Evolutionary conservation across 2,888 invertebrate genomes (phyloP).

Genomic region (Philopedon plagiatum): DNA sequence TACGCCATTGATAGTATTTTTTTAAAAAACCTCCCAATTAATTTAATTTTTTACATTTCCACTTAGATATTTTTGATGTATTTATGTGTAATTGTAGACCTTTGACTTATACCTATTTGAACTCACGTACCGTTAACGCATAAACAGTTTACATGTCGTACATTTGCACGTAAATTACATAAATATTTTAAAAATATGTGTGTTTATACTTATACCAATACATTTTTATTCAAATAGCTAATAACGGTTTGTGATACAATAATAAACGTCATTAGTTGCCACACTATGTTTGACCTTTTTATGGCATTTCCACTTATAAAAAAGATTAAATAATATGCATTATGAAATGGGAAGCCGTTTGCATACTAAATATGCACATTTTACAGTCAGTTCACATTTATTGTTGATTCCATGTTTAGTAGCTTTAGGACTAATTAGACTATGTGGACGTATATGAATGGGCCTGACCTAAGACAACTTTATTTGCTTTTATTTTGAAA

Average conservation of each 20-base stretch:
- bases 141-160: not conserved
- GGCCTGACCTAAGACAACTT: slow-evolving; percentile 3
- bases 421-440: not conserved
- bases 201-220: not conserved
- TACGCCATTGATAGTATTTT: too few relatives aligned
- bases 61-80: too few relatives aligned
- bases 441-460: slow-evolving; percentile 4
- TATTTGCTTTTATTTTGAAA: not conserved
- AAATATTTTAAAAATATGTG: not conserved
- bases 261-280: slow-evolving; percentile 27
- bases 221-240: not conserved
- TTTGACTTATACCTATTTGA: too few relatives aligned
- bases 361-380: slow-evolving; percentile 6
- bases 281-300: slow-evolving; percentile 33
- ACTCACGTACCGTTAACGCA: not conserved
- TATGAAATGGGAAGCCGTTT: slow-evolving; percentile 33
- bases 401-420: slow-evolving; percentile 15
- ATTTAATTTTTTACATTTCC: too few relatives aligned
- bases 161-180: not conserved
- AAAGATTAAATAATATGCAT: slow-evolving; percentile 37
- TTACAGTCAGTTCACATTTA: slow-evolving; percentile 10
- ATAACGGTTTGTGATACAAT: slow-evolving; percentile 32
- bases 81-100: too few relatives aligned
- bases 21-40: too few relatives aligned
- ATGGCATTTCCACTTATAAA: slow-evolving; percentile 33